These are phyloP conservation scores for Armadillidium nasatum DNA, from an alignment of 1,140 invertebrate genomes.

Conservation along the genomic window DNA sequence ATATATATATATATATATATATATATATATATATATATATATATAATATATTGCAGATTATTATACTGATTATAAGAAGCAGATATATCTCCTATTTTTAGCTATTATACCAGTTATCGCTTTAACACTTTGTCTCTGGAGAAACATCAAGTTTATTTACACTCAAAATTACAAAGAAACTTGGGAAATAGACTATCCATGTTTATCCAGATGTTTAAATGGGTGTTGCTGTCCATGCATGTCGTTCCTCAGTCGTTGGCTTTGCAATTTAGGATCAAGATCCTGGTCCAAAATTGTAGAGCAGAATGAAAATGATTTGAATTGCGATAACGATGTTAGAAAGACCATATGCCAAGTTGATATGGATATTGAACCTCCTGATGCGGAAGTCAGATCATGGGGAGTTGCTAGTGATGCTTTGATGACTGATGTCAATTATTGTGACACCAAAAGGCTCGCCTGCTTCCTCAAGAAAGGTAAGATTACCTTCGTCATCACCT, in stretches of 20 bases:
- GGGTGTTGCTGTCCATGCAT: constrained; percentile 26
- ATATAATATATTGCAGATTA: constrained; percentile 1
- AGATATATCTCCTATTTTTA: not conserved
- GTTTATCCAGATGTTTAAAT: constrained; percentile 31
- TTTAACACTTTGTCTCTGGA: not conserved
- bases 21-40: constrained; percentile 11
- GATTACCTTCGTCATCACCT: constrained; percentile 34
- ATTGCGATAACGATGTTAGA: constrained; percentile 16
- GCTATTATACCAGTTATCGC: not conserved
- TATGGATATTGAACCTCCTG: constrained; percentile 27
- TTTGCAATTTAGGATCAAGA: not conserved
- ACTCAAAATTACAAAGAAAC: not conserved
- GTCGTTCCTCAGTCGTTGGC: constrained; percentile 26
- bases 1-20: not conserved
- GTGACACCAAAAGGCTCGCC: constrained; percentile 37
- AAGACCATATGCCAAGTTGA: constrained; percentile 35
- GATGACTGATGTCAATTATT: constrained; percentile 37
- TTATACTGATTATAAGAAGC: constrained; percentile 16
- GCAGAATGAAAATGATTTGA: too few relatives aligned
- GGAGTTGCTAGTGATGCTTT: constrained; percentile 36
- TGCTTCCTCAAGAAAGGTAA: constrained; percentile 31
- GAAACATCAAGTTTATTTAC: not conserved
- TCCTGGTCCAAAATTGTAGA: constrained; percentile 4
- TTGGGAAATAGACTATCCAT: not conserved
- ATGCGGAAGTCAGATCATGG: constrained; percentile 31